Percentiles rank a stretch among this genome's conserved stretches.
These are phyloP conservation scores for Lithophane socia DNA, from an alignment of 2,888 invertebrate species.

Conservation along the genomic window DNA sequence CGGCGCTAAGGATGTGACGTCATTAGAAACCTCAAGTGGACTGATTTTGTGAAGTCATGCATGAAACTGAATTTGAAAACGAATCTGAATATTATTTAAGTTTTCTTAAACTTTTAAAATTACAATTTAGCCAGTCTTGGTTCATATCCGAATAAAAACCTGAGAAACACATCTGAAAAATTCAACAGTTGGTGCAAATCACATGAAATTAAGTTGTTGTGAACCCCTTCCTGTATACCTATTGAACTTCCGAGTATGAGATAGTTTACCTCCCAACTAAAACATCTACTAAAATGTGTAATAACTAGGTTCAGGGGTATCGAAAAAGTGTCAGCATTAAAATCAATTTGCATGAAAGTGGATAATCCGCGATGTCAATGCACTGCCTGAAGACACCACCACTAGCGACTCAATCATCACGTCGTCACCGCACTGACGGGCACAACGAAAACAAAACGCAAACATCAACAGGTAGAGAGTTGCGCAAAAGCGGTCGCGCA, in stretches of 20 bases:
- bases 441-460: conserved; percentile 71
- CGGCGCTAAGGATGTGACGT: conserved; percentile 70
- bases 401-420: conserved; percentile 34
- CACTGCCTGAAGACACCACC: conserved; percentile 45
- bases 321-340: conserved; percentile 1
- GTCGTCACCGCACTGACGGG: conserved; percentile 48
- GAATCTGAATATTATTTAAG: neutral
- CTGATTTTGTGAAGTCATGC: conserved; percentile 29
- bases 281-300: conserved; percentile 8
- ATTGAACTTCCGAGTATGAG: neutral
- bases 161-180: neutral
- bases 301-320: neutral
- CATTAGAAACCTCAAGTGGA: conserved; percentile 56
- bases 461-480: conserved; percentile 70
- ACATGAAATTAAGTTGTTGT: neutral
- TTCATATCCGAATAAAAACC: neutral
- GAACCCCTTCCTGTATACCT: neutral
- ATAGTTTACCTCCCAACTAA: conserved; percentile 36
- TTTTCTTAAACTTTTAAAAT: neutral
- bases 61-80: conserved; percentile 13
- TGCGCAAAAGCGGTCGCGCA: conserved; percentile 54
- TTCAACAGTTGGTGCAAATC: neutral
- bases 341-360: conserved; percentile 12
- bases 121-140: no score
- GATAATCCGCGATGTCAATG: conserved; percentile 55